Evolutionary conservation across 2,113 vertebrate genomes (phyloP), one percentile per base, ranked within the genome.

Genomic region (Crotalus tigris): DNA sequence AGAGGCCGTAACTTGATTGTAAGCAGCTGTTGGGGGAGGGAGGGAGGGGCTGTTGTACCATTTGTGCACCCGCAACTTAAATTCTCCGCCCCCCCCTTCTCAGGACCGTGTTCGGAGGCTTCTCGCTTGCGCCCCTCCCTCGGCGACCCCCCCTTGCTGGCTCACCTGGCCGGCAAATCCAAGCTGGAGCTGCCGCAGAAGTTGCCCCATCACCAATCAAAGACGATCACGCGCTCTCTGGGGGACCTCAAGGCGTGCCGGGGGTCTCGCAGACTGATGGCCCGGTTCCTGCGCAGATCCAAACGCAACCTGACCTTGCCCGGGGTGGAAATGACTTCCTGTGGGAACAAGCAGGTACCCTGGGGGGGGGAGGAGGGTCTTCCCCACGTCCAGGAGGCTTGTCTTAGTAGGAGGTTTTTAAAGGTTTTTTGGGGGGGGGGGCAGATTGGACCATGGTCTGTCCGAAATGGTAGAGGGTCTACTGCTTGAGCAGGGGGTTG

Each of bases 201-300:
- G 81, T 93, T 95, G 54, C 75, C 94, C 0, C 91, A 94, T 91
- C 96, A 95, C 93, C 96, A 98, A 75, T 96, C 97, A 0, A 95
- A 98, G 93, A 95, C 88, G 0, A 94, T 90, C 0, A 98, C 99
- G 87, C 98, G 98, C 54, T 99, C 99, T 21, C 96, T 99, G 3
- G 99, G 99, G 53, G 99, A 99, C 96, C 98, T 99, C 46, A 98
- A 99, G 97, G 98, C 98, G 93, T 98, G 98, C 91, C 95, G 98
- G 33, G 96, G 97, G 33, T 97, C 97, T 88, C 98, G 98, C 0
- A 98, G 97, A 91, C 96, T 99, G 93, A 97, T 99, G 96, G 98
- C 99, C 94, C 98, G 99, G 93, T 99, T 99, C 96, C 97, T 99
- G 93, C 98, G 99, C 96, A 98, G 99, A 88, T 99, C 99, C 93